Evolutionary conservation across 2,113 vertebrate genomes (phyloP), one percentile per base, ranked within the genome.

Genomic region (Tricholaema leucomelas): DNA sequence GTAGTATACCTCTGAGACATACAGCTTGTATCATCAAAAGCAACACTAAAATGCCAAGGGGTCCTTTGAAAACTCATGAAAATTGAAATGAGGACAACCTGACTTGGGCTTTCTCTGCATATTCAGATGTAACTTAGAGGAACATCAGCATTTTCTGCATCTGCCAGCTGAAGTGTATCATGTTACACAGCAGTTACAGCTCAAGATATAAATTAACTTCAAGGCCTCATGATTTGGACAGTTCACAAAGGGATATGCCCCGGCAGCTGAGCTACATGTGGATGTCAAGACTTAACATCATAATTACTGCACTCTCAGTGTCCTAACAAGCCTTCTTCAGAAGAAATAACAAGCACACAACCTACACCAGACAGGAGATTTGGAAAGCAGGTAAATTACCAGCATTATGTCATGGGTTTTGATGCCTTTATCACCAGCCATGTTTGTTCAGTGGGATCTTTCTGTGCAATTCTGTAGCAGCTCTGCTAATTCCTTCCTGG

Each of bases 131-230:
- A 63, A 15, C 13, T 76, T 80, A 74, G 54, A 71, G 15, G 35
- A 25, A 85, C 17, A 76, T 9, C 46, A 90, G n/a, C 38, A 80
- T 63, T 70, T 91, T 87, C 89, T 72, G 70, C 73, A 75, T 93
- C 71, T 90, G 73, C 44, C 59, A 88, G 66, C 66, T 91, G 67
- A 93, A 91, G 23, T 79, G 24, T 77, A 59, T 88, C 76, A 48
- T 27, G 54, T 72, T 80, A 87, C 81, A 80, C 55, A 58, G 77
- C 59, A 72, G 58, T 56, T 69, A 64, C 50, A 85, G 73, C 19
- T 60, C 69, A 89, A 92, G 91, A 83, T 79, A 87, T 40, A 84
- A 88, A 88, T 91, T 87, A 63, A 92, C 92, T 92, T 91, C 84
- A 85, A 91, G 59, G 56, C 56, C 65, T 91, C 33, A 13, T 77